Conservation (phyloP, 1,140 invertebrate genomes). For the Prorops nasuta region DNA sequence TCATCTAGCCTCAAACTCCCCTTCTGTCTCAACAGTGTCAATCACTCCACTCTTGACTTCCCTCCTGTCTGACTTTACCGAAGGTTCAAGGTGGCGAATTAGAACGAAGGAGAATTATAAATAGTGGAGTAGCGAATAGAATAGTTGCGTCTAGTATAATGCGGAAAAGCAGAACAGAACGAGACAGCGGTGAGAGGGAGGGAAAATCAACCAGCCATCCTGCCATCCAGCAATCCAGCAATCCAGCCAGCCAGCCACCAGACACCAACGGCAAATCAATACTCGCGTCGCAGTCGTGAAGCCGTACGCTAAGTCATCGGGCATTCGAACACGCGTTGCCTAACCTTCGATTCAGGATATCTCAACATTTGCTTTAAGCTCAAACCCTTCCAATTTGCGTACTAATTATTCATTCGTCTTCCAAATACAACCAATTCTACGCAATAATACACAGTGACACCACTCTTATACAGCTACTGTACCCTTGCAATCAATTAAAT, state of each 20-base stretch:
- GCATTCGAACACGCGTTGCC: conserved; percentile 10
- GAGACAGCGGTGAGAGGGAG: not conserved
- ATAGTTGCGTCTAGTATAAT: not conserved
- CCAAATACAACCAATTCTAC: too few relatives aligned
- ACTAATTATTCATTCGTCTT: too few relatives aligned
- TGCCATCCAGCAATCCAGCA: too few relatives aligned
- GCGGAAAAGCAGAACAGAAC: not conserved
- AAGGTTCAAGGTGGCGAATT: conserved; percentile 39
- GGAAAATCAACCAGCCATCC: conserved; percentile 18
- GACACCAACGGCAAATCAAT: conserved; percentile 36
- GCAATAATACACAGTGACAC: too few relatives aligned
- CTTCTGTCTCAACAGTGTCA: not conserved
- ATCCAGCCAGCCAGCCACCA: conserved; percentile 19
- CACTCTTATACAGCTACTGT: too few relatives aligned
- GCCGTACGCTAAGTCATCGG: conserved; percentile 28
- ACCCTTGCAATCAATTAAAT: too few relatives aligned
- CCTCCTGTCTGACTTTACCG: conserved; percentile 17
- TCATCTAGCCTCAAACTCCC: not conserved
- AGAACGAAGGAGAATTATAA: conserved; percentile 37
- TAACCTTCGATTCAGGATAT: conserved; percentile 11
- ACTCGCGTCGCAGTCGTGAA: conserved; percentile 28
- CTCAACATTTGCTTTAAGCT: not conserved
- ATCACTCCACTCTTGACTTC: not conserved
- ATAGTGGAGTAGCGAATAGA: conserved; percentile 11
- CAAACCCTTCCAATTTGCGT: not conserved